phyloP scores from a whole-genome alignment of 2,888 invertebrate species.

The Agriotes lineatus region DNA sequence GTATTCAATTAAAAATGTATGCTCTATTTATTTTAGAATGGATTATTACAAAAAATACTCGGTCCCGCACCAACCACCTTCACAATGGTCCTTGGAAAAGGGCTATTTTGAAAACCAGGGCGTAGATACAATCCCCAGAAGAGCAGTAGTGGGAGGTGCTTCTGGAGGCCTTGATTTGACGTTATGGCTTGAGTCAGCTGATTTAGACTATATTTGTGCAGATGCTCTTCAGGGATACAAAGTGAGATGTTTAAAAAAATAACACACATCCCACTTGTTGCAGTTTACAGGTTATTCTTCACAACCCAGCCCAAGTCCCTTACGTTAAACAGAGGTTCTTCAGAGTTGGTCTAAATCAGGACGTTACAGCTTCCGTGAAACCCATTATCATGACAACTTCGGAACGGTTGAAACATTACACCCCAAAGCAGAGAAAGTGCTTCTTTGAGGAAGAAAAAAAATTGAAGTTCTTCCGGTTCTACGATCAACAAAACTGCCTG shows the following conservation, averaged over 20 bases:
- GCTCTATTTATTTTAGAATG: not conserved
- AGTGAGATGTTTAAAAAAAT: not conserved
- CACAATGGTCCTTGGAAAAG: slow-evolving; percentile 74
- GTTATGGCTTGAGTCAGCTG: slow-evolving; percentile 70
- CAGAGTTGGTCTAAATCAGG: slow-evolving; percentile 74
- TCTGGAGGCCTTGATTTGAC: slow-evolving; percentile 76
- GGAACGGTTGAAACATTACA: slow-evolving; percentile 72
- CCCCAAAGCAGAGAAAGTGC: slow-evolving; percentile 73
- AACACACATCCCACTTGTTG: not conserved
- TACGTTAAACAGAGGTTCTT: slow-evolving; percentile 73
- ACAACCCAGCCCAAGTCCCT: slow-evolving; percentile 72
- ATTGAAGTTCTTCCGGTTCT: slow-evolving; percentile 73
- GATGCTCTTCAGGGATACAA: slow-evolving; percentile 35
- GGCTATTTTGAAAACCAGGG: slow-evolving; percentile 70
- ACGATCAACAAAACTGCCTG: slow-evolving; percentile 77
- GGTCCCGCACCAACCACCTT: slow-evolving; percentile 53
- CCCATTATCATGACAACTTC: slow-evolving; percentile 79
- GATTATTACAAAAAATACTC: slow-evolving; percentile 17
- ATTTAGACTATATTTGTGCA: slow-evolving; percentile 76
- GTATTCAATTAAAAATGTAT: not conserved
- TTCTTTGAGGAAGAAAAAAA: slow-evolving; percentile 75
- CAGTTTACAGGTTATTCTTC: slow-evolving; percentile 24
- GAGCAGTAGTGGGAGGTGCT: slow-evolving; percentile 77
- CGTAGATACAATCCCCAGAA: slow-evolving; percentile 76
- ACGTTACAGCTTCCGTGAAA: slow-evolving; percentile 74